These are phyloP conservation scores for Isurus oxyrinchus DNA, from an alignment of 2,113 vertebrate species.

Conservation along the genomic window DNA sequence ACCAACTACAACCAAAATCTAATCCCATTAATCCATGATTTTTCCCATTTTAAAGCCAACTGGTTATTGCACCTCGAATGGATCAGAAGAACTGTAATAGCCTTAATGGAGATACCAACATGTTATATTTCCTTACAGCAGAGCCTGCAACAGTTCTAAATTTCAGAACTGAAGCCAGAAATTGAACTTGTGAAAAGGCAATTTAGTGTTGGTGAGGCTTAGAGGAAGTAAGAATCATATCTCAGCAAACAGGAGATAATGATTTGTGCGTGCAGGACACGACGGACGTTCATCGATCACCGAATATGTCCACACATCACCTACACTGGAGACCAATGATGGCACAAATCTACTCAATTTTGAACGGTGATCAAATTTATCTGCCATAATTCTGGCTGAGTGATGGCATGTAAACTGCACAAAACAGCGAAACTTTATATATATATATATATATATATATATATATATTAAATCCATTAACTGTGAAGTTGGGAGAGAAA, in stretches of 20 bases:
- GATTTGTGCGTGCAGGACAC: background rate
- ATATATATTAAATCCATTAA: background rate
- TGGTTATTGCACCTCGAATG: background rate
- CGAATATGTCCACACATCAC: background rate
- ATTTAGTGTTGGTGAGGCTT: no score
- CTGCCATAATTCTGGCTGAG: background rate
- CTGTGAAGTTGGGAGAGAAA: background rate
- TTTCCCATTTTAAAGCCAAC: background rate
- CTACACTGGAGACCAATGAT: background rate
- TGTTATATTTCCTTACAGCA: background rate
- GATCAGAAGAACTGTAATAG: background rate
- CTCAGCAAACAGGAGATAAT: background rate
- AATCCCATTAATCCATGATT: background rate
- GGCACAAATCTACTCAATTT: background rate
- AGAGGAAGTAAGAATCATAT: background rate
- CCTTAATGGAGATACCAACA: background rate
- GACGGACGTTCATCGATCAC: background rate
- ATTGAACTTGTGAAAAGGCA: background rate
- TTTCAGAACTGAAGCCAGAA: slow-evolving; percentile 12
- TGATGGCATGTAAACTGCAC: background rate
- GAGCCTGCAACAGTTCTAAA: background rate
- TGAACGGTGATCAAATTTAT: background rate
- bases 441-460: no score
- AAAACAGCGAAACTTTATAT: background rate
- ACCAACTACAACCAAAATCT: background rate